Evolutionary conservation across 2,888 invertebrate species (phyloP).

Genomic region (Mimas tiliae): DNA sequence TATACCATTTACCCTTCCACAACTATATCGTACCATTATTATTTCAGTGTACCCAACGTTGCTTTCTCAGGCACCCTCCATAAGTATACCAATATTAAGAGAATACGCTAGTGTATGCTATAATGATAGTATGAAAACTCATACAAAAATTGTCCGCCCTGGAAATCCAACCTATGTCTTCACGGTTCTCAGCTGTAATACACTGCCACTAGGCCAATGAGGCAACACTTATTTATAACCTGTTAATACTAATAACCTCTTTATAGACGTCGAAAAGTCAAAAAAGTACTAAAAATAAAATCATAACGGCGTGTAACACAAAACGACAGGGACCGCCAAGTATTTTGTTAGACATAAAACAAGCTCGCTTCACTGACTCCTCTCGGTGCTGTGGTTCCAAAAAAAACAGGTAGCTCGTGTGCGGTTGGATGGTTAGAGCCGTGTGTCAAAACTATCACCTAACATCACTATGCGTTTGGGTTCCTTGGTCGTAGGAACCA

Average conservation of each 20-base stretch:
- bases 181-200: neutral
- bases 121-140: no score
- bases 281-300: neutral
- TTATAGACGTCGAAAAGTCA: neutral
- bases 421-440: conserved; percentile 9
- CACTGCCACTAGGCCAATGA: neutral
- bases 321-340: conserved; percentile 34
- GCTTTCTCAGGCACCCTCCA: no score
- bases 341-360: conserved; percentile 41
- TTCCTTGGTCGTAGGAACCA: neutral
- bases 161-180: no score
- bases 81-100: no score
- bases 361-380: conserved; percentile 38
- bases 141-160: no score
- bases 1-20: no score
- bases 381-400: conserved; percentile 37
- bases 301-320: conserved; percentile 24
- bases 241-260: neutral
- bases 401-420: conserved; percentile 17
- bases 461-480: conserved; percentile 5
- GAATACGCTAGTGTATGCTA: no score
- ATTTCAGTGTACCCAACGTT: no score
- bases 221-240: neutral
- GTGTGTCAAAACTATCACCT: conserved; percentile 23
- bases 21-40: no score